A percentile compares a stretch with the other conserved stretches of the same genome.
These are phyloP conservation scores for Creontiades dilutus DNA, from an alignment of 2,888 invertebrate genomes.

Conservation along the genomic window DNA sequence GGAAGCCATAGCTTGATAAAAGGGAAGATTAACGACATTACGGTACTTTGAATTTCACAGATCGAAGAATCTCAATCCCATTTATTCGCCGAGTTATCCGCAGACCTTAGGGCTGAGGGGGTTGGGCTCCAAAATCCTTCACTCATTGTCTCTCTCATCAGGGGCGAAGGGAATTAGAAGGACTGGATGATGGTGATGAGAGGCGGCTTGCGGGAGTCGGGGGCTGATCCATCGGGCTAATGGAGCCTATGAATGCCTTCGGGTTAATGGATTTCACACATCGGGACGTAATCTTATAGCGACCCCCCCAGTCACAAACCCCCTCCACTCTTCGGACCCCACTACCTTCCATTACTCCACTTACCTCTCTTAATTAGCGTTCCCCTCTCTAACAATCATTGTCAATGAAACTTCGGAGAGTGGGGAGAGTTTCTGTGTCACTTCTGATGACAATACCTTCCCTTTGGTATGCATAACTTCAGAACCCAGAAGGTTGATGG, in stretches of 20 bases:
- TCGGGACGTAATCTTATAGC: constrained; percentile 20
- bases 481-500: not conserved
- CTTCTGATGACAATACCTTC: not conserved
- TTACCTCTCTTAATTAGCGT: not conserved
- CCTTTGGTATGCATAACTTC: not conserved
- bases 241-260: constrained; percentile 39
- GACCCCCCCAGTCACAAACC: too few species aligned
- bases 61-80: not conserved
- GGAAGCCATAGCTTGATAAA: too few species aligned
- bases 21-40: not conserved
- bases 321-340: too few species aligned
- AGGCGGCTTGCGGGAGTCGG: not conserved
- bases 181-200: not conserved
- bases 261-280: constrained; percentile 32
- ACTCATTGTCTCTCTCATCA: constrained; percentile 7
- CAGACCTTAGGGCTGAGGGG: not conserved
- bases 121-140: not conserved
- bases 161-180: constrained; percentile 26
- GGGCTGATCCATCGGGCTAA: constrained; percentile 37
- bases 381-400: not conserved
- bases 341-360: not conserved
- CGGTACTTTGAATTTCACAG: not conserved
- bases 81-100: not conserved
- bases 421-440: not conserved
- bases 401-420: not conserved